phyloP scores from a whole-genome alignment of 2,113 vertebrate genomes.

The Macroglossus sobrinus region DNA sequence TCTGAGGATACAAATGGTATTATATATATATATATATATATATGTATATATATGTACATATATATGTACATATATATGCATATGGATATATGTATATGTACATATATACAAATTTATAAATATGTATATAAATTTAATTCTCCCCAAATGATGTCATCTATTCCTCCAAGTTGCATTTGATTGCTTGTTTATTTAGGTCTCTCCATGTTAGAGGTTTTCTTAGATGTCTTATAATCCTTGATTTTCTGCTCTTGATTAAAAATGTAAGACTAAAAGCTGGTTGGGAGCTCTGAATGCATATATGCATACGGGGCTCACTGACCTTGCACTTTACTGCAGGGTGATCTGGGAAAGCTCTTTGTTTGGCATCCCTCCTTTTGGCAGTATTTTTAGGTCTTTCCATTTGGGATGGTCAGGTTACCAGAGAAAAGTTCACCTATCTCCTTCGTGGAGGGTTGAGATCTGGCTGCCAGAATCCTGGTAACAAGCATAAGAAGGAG shows the following conservation, averaged over 20 bases:
- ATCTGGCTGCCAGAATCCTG: background rate
- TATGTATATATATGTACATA: background rate
- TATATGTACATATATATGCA: background rate
- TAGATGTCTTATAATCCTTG: background rate
- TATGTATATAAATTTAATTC: background rate
- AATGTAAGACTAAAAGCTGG: background rate
- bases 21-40: background rate
- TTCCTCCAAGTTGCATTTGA: background rate
- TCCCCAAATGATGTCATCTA: background rate
- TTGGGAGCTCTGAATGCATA: background rate
- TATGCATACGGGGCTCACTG: background rate
- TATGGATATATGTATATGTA: background rate
- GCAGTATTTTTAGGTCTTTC: background rate
- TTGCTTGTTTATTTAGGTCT: background rate
- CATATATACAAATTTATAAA: background rate
- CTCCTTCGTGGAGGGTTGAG: background rate
- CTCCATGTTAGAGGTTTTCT: background rate
- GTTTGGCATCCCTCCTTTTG: background rate
- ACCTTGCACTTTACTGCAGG: background rate
- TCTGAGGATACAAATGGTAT: background rate
- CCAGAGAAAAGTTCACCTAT: background rate
- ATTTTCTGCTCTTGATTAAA: conserved; percentile 30
- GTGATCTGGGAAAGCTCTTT: background rate
- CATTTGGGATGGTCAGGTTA: background rate
- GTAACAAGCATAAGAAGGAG: background rate